Percentiles rank a stretch among this genome's conserved stretches.
Evolutionary conservation across 2,113 vertebrate species (phyloP).

Genomic region (Cettia cetti): DNA sequence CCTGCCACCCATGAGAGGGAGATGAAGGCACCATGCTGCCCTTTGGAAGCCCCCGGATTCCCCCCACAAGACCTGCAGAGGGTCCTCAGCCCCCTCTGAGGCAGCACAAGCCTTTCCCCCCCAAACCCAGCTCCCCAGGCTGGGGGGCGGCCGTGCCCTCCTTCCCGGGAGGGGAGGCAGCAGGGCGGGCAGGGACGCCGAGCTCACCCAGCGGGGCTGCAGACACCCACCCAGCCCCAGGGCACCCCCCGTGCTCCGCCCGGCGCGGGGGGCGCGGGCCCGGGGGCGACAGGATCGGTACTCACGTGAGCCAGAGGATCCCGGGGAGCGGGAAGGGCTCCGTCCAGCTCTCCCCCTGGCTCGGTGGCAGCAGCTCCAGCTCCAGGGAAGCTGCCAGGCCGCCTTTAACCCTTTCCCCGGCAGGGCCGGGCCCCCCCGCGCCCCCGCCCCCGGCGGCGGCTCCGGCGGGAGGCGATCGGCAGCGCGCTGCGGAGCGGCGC

Average conservation of each 20-base stretch:
- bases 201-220: fast-evolving
- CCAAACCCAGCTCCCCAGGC: background rate
- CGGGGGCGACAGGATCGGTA: background rate
- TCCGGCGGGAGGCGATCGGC: conserved; percentile 1
- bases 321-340: background rate
- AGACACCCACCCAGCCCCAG: background rate
- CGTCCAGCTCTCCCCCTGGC: fast-evolving
- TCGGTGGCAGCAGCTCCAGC: background rate
- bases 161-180: background rate
- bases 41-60: fast-evolving
- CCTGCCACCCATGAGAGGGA: fast-evolving
- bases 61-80: fast-evolving
- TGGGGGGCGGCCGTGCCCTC: fast-evolving
- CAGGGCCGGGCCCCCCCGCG: background rate
- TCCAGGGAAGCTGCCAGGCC: fast-evolving
- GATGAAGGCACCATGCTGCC: background rate
- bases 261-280: background rate
- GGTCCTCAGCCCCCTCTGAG: background rate
- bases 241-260: fast-evolving
- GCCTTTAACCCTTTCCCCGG: background rate
- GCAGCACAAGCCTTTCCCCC: background rate
- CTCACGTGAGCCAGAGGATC: background rate
- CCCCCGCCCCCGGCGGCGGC: background rate
- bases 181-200: background rate
- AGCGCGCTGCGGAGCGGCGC: conserved; percentile 17